Percentiles rank a stretch among this genome's conserved stretches.
Conservation (phyloP, 1,140 invertebrate genomes). For the Hylyphantes graminicola region DNA sequence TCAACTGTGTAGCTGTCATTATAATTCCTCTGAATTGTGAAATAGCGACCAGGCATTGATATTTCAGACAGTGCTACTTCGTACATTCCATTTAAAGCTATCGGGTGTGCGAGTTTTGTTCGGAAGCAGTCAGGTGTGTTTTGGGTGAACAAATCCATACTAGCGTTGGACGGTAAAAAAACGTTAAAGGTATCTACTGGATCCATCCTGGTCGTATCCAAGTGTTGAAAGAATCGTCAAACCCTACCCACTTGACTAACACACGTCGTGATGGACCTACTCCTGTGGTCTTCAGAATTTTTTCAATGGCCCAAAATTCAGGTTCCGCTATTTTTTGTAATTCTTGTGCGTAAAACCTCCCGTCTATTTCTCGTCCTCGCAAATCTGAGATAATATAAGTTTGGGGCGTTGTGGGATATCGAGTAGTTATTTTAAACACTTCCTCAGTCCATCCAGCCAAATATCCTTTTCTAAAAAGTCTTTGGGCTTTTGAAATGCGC, state of each 20-base stretch:
- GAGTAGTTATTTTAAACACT: background rate
- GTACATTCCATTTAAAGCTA: background rate
- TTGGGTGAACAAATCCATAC: background rate
- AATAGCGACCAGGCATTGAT: background rate
- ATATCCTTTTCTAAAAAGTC: background rate
- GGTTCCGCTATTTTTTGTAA: background rate
- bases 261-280: background rate
- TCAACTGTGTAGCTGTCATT: background rate
- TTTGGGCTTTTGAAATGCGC: background rate
- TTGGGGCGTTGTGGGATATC: background rate
- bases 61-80: background rate
- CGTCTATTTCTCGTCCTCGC: background rate
- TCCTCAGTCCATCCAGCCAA: background rate
- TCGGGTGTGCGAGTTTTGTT: background rate
- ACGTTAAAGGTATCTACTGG: background rate
- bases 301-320: background rate
- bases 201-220: background rate
- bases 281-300: background rate
- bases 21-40: background rate
- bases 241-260: conserved; percentile 3
- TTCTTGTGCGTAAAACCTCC: background rate
- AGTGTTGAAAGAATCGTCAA: background rate
- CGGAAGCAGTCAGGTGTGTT: background rate
- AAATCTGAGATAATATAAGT: background rate
- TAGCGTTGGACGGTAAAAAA: background rate